Evolutionary conservation across 2,797 vertebrate species (phyloP).

Genomic region (Tragelaphus oryx): DNA sequence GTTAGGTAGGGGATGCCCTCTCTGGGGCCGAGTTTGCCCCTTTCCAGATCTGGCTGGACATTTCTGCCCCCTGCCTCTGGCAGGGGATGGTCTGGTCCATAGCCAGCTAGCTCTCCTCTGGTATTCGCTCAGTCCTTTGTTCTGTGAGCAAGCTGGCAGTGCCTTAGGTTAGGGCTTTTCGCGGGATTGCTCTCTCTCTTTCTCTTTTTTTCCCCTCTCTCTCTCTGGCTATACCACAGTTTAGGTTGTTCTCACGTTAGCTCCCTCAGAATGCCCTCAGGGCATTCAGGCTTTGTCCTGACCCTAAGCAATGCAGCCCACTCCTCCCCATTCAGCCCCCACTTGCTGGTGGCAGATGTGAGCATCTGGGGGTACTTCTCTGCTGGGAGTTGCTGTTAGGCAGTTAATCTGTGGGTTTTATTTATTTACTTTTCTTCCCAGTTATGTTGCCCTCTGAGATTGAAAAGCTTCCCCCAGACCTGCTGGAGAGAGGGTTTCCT

Average conservation of each 20-base stretch:
- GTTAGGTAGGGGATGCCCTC: no score
- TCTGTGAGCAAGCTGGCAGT: rapidly evolving
- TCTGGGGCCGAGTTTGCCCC: no score
- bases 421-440: neutral
- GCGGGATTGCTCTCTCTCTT: no score
- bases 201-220: no score
- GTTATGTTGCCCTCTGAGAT: neutral
- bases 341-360: neutral
- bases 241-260: no score
- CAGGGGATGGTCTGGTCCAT: no score
- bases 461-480: neutral
- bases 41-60: no score
- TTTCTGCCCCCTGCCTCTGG: no score
- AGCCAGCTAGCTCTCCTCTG: no score
- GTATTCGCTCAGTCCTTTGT: no score
- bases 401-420: neutral
- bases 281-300: neutral
- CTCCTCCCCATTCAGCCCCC: neutral
- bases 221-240: no score
- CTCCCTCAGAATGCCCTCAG: neutral
- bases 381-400: neutral
- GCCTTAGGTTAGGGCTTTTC: no score
- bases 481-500: neutral
- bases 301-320: neutral
- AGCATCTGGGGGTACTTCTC: neutral